phyloP scores from a whole-genome alignment of 2,797 vertebrate species.

The Manis javanica region DNA sequence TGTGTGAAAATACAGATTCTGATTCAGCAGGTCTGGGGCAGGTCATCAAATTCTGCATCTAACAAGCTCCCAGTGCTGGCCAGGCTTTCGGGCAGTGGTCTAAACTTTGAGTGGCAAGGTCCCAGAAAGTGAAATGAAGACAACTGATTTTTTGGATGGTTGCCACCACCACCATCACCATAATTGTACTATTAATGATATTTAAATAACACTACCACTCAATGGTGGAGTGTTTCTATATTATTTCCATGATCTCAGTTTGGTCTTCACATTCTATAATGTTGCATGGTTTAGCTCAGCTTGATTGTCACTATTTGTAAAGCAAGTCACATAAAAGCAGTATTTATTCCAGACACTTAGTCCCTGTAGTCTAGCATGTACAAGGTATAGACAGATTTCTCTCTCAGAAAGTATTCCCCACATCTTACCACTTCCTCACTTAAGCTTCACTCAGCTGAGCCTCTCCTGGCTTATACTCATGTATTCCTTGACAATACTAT shows the following conservation, averaged over 20 bases:
- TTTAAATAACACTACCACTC: background rate
- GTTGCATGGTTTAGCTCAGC: background rate
- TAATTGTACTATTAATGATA: background rate
- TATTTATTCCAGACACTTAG: background rate
- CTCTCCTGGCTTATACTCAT: background rate
- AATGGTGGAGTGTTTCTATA: background rate
- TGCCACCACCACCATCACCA: background rate
- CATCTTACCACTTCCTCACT: background rate
- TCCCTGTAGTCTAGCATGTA: background rate
- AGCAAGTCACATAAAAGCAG: background rate
- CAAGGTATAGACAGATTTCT: background rate
- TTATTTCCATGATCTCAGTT: background rate
- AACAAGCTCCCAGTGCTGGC: background rate
- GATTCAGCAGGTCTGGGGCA: background rate
- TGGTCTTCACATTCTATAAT: background rate
- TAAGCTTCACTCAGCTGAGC: background rate
- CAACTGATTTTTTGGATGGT: background rate
- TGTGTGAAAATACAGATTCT: slow-evolving; percentile 6
- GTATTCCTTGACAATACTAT: background rate
- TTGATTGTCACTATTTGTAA: background rate
- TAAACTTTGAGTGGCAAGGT: background rate
- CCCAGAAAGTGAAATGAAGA: background rate
- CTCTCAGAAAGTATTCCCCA: background rate
- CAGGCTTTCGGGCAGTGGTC: background rate
- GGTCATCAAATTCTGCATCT: background rate